phyloP scores from a whole-genome alignment of 2,113 vertebrate genomes.

The Clarias magur region DNA sequence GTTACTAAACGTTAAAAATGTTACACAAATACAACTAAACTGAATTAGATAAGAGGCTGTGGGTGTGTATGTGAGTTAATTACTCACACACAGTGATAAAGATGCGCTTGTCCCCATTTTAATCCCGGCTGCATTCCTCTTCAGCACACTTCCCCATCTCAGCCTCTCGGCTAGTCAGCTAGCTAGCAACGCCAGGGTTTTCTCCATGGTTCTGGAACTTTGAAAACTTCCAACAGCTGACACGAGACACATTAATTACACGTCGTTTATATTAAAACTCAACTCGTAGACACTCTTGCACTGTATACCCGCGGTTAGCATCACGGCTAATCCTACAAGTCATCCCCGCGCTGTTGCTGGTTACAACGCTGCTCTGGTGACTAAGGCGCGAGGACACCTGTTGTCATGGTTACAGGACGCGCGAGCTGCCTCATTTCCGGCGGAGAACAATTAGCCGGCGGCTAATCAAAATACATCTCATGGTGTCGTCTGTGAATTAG shows the following conservation, averaged over 20 bases:
- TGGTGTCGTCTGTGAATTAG: neutral
- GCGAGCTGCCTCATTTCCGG: neutral
- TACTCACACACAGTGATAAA: neutral
- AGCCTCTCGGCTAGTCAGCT: neutral
- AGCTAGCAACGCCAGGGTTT: neutral
- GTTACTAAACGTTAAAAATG: neutral
- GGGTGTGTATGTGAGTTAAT: neutral
- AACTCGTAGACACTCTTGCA: neutral
- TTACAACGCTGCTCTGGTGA: neutral
- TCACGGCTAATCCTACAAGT: neutral
- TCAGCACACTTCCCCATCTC: neutral
- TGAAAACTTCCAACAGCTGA: neutral
- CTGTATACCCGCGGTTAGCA: neutral
- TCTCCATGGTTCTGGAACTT: neutral
- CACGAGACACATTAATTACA: neutral
- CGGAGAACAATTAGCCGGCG: neutral
- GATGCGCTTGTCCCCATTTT: neutral
- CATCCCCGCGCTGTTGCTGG: neutral
- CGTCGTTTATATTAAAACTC: neutral
- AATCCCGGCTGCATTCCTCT: neutral
- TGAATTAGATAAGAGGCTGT: neutral
- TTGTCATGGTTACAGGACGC: slow-evolving; percentile 1
- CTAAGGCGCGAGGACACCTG: neutral
- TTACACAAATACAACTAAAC: neutral
- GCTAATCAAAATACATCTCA: neutral